Evolutionary conservation across 2,888 invertebrate species (phyloP), one percentile per base, ranked within the genome.

Genomic region (Hermodice carunculata): DNA sequence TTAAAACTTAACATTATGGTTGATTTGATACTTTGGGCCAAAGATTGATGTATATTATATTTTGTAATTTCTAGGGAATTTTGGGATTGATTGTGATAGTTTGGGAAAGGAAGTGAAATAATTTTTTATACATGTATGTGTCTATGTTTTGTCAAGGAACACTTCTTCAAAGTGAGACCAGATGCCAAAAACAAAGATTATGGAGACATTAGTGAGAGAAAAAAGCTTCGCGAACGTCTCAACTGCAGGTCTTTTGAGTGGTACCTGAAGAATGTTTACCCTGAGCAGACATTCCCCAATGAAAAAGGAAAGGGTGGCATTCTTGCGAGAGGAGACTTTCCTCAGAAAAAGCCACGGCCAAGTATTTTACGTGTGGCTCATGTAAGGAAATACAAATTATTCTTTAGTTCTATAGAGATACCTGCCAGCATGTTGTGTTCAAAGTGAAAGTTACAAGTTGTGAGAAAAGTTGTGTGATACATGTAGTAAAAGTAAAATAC

Each of bases 171-270:
- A 67, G 88, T 90, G 43, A 90, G 91, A 71, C 91, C 92, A 3
- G 85, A 86, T 62, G 89, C 90, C 1, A 77, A 76, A 44, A 78
- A 79, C 32, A 57, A 26, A 24, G 75, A 84, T 5, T 92, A 90
- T 73, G 98, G 98, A 0, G 93, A 98, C 83, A 88, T 98, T 24
- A 89, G 91, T 0, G 92, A 92, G 0, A 89, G 97, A 53, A 73
- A 91, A 11, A 87, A 89, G 31, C 86, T 98, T 6, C 89, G 96
- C 0, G 88, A 93, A 76, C 87, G 87, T n/a, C 87, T 96, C 0
- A 87, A 91, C 11, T 96, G 96, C 86, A 90, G 92, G 73, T 88
- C 91, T 28, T 96, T 96, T 85, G 89, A 92, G 63, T 96, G 96
- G 96, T 73, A 94, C 79, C 84, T 96, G 71, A 91, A 93, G 58